Evolutionary conservation across 2,797 vertebrate species (phyloP), one percentile per base, ranked within the genome.

Genomic region (Anomalospiza imberbis): DNA sequence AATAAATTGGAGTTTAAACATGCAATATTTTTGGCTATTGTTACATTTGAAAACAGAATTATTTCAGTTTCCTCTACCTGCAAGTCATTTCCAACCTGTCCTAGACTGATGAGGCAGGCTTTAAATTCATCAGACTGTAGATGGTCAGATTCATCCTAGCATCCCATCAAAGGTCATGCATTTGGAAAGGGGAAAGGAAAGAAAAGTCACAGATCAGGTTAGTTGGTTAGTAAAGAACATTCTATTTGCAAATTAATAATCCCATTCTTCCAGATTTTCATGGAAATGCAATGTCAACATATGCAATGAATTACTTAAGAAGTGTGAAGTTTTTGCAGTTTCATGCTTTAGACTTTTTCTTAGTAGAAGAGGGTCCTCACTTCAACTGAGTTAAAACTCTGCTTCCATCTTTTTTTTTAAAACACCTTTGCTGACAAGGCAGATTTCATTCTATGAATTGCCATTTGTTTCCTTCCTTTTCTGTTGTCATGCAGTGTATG

Each of bases 51-150:
- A 96, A 90, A 54, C 29, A 83, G 40, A 93, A 85, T 60, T 34
- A 9, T 54, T 54, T 29, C 48, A 57, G 29, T 84, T 94, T 95
- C 53, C 68, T 94, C 95, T 97, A 97, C 96, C 96, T 97, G 95
- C 79, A 94, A 58, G 70, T 96, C 88, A 93, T 96, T 97, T 95
- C 96, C 96, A 96, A 96, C 96, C 90, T 96, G 94, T 83, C 95
- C 97, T 92, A 97, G 96, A 93, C 96, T 97, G 96, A 97, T 95
- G 93, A 97, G 95, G 91, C 96, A 97, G 94, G 95, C 95, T 94
- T 96, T 96, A 94, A 97, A 97, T 94, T 94, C 97, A 63, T 93
- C 94, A 92, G 89, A 94, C 55, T 92, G 96, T 5, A 97, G 95
- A 88, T 93, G 96, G 72, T 73, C 94, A 91, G 93, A 96, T 88